These are phyloP conservation scores for Listrodromus nycthemerus DNA, from an alignment of 2,888 invertebrate genomes.

Conservation along the genomic window DNA sequence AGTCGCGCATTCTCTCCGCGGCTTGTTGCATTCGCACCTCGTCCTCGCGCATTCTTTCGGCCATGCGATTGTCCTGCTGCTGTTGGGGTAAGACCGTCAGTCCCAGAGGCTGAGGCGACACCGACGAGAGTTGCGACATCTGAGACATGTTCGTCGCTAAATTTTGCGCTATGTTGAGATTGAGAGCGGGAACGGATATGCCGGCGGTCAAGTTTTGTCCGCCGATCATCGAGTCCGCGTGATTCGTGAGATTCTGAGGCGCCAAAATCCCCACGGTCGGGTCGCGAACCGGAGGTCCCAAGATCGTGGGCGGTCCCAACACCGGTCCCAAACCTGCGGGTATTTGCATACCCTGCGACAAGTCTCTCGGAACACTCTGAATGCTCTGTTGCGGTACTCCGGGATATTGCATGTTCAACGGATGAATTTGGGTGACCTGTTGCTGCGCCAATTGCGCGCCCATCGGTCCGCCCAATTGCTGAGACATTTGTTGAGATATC, in stretches of 20 bases:
- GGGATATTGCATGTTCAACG: conserved; percentile 81
- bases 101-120: conserved; percentile 81
- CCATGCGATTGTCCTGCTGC: conserved; percentile 72
- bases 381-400: conserved; percentile 73
- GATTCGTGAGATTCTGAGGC: conserved; percentile 68
- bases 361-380: conserved; percentile 81
- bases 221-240: conserved; percentile 65
- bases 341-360: conserved; percentile 79
- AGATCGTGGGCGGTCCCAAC: conserved; percentile 62
- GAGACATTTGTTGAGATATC: conserved; percentile 59
- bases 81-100: conserved; percentile 77
- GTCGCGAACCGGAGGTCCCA: conserved; percentile 63
- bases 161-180: conserved; percentile 82
- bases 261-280: conserved; percentile 22
- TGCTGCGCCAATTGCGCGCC: conserved; percentile 49
- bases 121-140: conserved; percentile 78
- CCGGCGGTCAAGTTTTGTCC: conserved; percentile 71
- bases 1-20: conserved; percentile 62
- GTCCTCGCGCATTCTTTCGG: conserved; percentile 76
- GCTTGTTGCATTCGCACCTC: conserved; percentile 60
- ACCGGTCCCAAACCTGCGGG: conserved; percentile 69
- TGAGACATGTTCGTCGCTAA: conserved; percentile 79
- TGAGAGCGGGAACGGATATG: conserved; percentile 77
- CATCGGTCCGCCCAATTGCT: conserved; percentile 42
- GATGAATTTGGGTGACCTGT: conserved; percentile 73